Percentiles rank a stretch among this genome's conserved stretches.
These are phyloP conservation scores for Beroe forskalii DNA, from an alignment of 37 sponge, comb jelly and placozoan genomes.

Conservation along the genomic window DNA sequence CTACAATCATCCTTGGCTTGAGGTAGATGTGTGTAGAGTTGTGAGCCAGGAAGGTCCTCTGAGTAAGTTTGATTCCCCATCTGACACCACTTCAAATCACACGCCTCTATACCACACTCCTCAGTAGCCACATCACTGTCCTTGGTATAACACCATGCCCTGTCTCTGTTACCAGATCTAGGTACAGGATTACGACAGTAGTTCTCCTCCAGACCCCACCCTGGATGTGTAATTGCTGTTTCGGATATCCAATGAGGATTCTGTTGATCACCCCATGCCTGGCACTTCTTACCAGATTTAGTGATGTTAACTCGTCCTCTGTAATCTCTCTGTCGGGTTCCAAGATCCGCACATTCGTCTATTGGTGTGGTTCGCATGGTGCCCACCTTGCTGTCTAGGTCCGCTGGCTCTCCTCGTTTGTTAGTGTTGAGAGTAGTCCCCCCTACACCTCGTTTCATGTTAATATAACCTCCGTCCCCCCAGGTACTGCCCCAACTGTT, in stretches of 20 bases:
- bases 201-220: neutral
- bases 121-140: neutral
- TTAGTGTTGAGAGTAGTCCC: neutral
- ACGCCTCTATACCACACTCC: neutral
- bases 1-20: no score
- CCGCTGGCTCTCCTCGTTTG: neutral
- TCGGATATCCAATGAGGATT: neutral
- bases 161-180: no score
- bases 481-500: constrained; percentile 25
- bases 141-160: constrained; percentile 5
- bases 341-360: neutral
- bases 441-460: constrained; percentile 9
- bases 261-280: neutral
- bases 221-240: neutral
- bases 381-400: neutral
- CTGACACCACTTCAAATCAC: neutral
- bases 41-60: neutral
- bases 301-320: neutral
- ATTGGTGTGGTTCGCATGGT: neutral
- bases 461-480: constrained; percentile 41
- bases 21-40: no score
- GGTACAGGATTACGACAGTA: neutral
- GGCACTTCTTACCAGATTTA: neutral
- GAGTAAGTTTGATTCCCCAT: neutral
- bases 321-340: neutral